phyloP scores from a whole-genome alignment of 1,140 invertebrate species.

The Drosophila bipectinata region DNA sequence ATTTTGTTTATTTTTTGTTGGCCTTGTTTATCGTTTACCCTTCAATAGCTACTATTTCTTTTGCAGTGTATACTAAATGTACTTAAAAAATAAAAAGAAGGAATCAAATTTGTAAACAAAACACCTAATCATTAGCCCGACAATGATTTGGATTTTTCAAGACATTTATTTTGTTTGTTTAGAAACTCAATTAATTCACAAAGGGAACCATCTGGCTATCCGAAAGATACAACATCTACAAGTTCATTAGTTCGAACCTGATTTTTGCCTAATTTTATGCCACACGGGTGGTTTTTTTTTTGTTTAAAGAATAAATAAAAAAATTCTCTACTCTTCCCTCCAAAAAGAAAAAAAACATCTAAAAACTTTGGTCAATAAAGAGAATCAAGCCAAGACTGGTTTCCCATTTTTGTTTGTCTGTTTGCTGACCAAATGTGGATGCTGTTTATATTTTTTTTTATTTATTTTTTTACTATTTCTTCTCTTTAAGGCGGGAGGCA shows the following conservation, averaged over 20 bases:
- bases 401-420: constrained; percentile 9
- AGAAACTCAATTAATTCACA: constrained; percentile 41
- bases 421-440: constrained; percentile 33
- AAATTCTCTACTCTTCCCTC: background rate
- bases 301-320: no score
- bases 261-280: constrained; percentile 35
- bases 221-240: constrained; percentile 21
- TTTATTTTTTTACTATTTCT: background rate
- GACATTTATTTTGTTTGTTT: constrained; percentile 22
- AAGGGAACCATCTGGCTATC: constrained; percentile 22
- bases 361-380: constrained; percentile 65
- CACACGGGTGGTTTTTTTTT: constrained; percentile 32
- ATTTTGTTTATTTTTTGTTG: constrained; percentile 43
- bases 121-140: constrained; percentile 18
- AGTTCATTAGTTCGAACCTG: constrained; percentile 33
- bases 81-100: background rate
- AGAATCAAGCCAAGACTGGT: constrained; percentile 15
- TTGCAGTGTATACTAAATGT: constrained; percentile 28
- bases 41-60: constrained; percentile 45
- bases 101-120: background rate
- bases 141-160: constrained; percentile 2
- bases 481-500: background rate
- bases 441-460: background rate
- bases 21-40: constrained; percentile 40
- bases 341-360: constrained; percentile 15